phyloP scores from a whole-genome alignment of 1,140 invertebrate genomes.

The Hormaphis cornu region DNA sequence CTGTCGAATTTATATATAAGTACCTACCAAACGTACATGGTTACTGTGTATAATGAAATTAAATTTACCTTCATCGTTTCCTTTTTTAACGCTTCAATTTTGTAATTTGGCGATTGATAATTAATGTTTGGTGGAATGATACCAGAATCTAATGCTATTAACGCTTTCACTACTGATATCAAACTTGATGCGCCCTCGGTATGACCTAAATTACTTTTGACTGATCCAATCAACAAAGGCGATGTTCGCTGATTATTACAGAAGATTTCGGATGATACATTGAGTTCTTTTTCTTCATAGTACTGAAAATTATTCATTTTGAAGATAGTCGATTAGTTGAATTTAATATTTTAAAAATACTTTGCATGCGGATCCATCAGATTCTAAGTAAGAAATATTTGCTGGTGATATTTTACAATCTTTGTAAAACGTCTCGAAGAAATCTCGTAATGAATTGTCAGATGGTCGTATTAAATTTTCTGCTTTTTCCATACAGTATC shows the following conservation, averaged over 20 bases:
- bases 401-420: slow-evolving; percentile 49
- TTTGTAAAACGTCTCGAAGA: slow-evolving; percentile 31
- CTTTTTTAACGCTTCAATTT: slow-evolving; percentile 28
- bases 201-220: slow-evolving; percentile 69
- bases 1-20: slow-evolving; percentile 2
- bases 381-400: slow-evolving; percentile 39
- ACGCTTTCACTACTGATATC: slow-evolving; percentile 49
- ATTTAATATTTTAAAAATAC: slow-evolving; percentile 36
- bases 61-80: slow-evolving; percentile 32
- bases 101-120: slow-evolving; percentile 31
- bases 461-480: slow-evolving; percentile 31
- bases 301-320: slow-evolving; percentile 10
- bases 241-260: slow-evolving; percentile 39
- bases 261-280: slow-evolving; percentile 35
- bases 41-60: background rate
- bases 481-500: slow-evolving; percentile 53
- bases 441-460: slow-evolving; percentile 23
- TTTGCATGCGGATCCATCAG: slow-evolving; percentile 42
- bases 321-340: background rate
- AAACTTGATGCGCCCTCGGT: slow-evolving; percentile 58
- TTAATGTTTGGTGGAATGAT: slow-evolving; percentile 58
- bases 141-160: slow-evolving; percentile 50
- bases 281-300: slow-evolving; percentile 35
- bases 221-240: slow-evolving; percentile 59
- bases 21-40: no score